phyloP scores from a whole-genome alignment of 2,888 invertebrate genomes.

The Lasioglossum oenotherae region DNA sequence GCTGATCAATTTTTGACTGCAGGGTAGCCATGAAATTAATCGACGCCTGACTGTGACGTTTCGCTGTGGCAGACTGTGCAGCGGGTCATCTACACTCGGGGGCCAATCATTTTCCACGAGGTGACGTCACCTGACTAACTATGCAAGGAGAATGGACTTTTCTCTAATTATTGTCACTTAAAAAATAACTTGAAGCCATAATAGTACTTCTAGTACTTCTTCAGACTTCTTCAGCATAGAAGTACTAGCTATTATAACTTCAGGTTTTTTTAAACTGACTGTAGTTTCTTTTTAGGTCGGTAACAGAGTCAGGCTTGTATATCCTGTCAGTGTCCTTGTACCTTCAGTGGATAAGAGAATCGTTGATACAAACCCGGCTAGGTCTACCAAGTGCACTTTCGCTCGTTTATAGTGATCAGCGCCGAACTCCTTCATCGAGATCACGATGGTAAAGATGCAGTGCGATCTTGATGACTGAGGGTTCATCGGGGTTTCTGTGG shows the following conservation, averaged over 20 bases:
- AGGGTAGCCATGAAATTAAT: background rate
- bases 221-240: background rate
- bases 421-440: conserved; percentile 81
- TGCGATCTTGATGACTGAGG: conserved; percentile 86
- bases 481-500: conserved; percentile 86
- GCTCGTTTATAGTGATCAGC: conserved; percentile 82
- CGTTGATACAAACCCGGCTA: conserved; percentile 85
- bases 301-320: background rate
- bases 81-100: background rate
- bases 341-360: conserved; percentile 41
- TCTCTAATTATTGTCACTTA: background rate
- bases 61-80: accelerated
- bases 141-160: background rate
- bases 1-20: background rate
- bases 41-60: background rate
- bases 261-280: background rate
- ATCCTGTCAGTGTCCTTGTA: background rate
- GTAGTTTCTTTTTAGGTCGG: background rate
- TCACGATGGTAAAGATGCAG: conserved; percentile 86
- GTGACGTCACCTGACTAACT: background rate
- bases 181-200: background rate
- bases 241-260: background rate
- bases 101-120: background rate
- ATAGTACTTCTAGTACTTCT: background rate
- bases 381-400: conserved; percentile 86